Evolutionary conservation across 2,888 invertebrate species (phyloP).

Genomic region (Xiphydria camelus): DNA sequence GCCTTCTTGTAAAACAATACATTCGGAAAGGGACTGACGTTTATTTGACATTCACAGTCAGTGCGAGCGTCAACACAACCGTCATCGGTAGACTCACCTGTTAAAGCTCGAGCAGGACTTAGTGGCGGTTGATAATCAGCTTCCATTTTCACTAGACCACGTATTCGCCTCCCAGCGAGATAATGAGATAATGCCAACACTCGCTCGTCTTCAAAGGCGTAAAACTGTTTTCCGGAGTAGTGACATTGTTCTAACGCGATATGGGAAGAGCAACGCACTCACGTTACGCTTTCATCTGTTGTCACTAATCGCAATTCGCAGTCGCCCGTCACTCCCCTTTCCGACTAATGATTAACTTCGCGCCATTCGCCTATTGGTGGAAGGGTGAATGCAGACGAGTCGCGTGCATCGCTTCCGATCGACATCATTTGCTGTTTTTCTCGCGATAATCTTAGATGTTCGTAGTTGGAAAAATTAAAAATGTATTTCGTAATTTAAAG

Average conservation of each 20-base stretch:
- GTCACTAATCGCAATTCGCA: conserved; percentile 12
- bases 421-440: no score
- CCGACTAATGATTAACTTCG: neutral
- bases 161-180: no score
- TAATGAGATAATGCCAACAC: no score
- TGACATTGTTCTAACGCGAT: conserved; percentile 24
- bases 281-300: conserved; percentile 46
- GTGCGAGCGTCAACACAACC: conserved; percentile 5
- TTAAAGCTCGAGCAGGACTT: conserved; percentile 54
- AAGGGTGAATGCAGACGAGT: no score
- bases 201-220: neutral
- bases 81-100: no score
- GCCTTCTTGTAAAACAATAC: no score
- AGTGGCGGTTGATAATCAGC: conserved; percentile 55
- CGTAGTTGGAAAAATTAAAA: no score
- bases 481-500: no score
- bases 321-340: conserved; percentile 8
- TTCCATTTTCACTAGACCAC: conserved; percentile 44
- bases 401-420: no score
- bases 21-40: conserved; percentile 14
- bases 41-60: conserved; percentile 18
- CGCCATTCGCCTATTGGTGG: neutral
- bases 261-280: conserved; percentile 21
- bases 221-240: conserved; percentile 17
- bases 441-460: no score